Evolutionary conservation across 2,888 invertebrate genomes (phyloP).

Genomic region (Cybosia mesomella): DNA sequence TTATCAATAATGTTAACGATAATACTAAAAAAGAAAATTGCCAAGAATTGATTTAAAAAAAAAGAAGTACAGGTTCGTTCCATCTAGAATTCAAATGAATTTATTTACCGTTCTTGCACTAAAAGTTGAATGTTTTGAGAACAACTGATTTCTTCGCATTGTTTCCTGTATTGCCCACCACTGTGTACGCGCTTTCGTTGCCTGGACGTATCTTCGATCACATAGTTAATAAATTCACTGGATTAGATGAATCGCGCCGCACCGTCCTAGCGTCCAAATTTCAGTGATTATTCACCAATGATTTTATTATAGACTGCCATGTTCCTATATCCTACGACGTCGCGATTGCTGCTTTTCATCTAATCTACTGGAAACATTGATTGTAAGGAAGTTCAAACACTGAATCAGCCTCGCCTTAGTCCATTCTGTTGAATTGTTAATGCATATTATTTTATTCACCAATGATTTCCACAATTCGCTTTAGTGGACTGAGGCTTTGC

Average conservation of each 20-base stretch:
- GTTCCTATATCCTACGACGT: slow-evolving; percentile 80
- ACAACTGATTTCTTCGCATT: slow-evolving; percentile 49
- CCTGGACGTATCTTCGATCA: slow-evolving; percentile 82
- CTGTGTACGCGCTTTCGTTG: slow-evolving; percentile 35
- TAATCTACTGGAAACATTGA: slow-evolving; percentile 75
- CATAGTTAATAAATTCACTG: slow-evolving; percentile 71
- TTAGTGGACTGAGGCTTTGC: slow-evolving; percentile 70
- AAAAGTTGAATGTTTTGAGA: slow-evolving; percentile 49
- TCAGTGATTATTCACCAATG: slow-evolving; percentile 85
- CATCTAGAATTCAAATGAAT: slow-evolving; percentile 12
- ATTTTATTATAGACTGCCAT: slow-evolving; percentile 80
- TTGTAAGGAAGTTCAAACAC: slow-evolving; percentile 50
- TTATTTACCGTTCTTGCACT: slow-evolving; percentile 49
- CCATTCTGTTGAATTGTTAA: slow-evolving; percentile 61
- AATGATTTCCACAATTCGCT: slow-evolving; percentile 59
- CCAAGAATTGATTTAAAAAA: slow-evolving; percentile 24
- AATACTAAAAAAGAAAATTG: slow-evolving; percentile 21
- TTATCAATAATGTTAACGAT: slow-evolving; percentile 35
- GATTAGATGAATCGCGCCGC: slow-evolving; percentile 75
- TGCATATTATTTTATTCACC: slow-evolving; percentile 43
- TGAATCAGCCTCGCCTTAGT: slow-evolving; percentile 70
- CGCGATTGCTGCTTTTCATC: slow-evolving; percentile 67
- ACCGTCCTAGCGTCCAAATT: slow-evolving; percentile 74
- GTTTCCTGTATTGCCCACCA: slow-evolving; percentile 53
- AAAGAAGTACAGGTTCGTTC: slow-evolving; percentile 23